These are phyloP conservation scores for Euschistus heros DNA, from an alignment of 1,140 invertebrate genomes.

Conservation along the genomic window DNA sequence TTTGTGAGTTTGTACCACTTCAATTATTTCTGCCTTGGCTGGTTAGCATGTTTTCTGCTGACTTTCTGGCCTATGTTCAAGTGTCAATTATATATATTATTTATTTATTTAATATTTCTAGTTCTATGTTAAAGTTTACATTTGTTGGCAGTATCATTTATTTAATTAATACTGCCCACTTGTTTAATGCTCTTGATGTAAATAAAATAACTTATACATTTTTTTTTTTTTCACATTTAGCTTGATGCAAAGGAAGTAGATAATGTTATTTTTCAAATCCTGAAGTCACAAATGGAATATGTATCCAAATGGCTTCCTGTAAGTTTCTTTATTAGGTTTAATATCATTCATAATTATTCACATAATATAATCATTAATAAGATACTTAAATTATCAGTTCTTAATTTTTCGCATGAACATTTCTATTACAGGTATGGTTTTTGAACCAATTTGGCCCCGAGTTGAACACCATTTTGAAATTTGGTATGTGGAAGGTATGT, in stretches of 20 bases:
- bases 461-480: slow-evolving; percentile 14
- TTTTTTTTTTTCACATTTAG: neutral
- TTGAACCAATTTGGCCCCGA: slow-evolving; percentile 4
- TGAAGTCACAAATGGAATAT: neutral
- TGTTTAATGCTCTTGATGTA: too few species aligned
- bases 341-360: neutral
- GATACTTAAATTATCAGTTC: neutral
- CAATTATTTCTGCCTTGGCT: too few species aligned
- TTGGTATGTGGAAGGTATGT: slow-evolving; percentile 17
- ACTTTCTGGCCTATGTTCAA: too few species aligned
- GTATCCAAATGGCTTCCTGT: slow-evolving; percentile 3
- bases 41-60: too few species aligned
- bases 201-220: too few species aligned
- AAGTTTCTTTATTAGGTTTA: neutral
- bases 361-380: neutral
- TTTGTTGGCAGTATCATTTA: too few species aligned
- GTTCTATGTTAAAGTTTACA: too few species aligned
- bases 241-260: slow-evolving; percentile 11
- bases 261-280: neutral
- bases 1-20: too few species aligned
- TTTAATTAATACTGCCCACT: too few species aligned
- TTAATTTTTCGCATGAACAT: neutral
- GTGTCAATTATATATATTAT: too few species aligned
- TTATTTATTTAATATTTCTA: too few species aligned
- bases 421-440: slow-evolving; percentile 2